phyloP scores from a whole-genome alignment of 2,797 vertebrate species.

The Furcifer pardalis region DNA sequence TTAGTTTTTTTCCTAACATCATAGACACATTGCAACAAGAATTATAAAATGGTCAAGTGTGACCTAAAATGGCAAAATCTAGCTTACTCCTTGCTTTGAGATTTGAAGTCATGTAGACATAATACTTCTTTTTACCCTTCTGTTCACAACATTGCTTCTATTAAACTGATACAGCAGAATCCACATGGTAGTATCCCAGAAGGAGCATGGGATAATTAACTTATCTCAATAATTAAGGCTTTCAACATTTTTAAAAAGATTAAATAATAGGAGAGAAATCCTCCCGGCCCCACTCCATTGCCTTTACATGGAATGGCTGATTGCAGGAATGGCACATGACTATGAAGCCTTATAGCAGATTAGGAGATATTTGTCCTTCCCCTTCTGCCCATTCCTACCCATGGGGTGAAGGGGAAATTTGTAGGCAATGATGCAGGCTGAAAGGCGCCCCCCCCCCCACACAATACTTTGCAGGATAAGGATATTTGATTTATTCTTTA shows the following conservation, averaged over 20 bases:
- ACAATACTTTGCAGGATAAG: constrained; percentile 72
- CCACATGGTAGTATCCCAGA: constrained; percentile 37
- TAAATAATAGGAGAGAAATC: constrained; percentile 7
- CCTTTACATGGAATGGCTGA: constrained; percentile 37
- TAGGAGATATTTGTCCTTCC: constrained; percentile 62
- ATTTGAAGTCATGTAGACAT: not conserved
- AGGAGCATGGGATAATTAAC: constrained; percentile 53
- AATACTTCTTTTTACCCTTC: constrained; percentile 15
- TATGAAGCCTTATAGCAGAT: constrained; percentile 55
- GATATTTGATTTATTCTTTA: constrained; percentile 51
- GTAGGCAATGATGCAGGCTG: constrained; percentile 77
- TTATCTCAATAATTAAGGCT: constrained; percentile 39
- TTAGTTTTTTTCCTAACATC: not conserved
- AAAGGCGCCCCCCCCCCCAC: constrained; percentile 76
- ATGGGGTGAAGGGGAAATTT: constrained; percentile 79
- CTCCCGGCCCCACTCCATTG: not conserved
- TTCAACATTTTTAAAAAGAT: constrained; percentile 42
- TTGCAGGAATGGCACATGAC: constrained; percentile 50
- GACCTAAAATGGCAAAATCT: constrained; percentile 1
- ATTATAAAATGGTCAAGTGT: not conserved
- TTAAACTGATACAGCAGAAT: constrained; percentile 40
- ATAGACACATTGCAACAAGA: not conserved
- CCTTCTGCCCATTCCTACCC: constrained; percentile 58
- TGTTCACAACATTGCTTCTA: constrained; percentile 39
- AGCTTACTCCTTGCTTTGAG: not conserved